Conservation (phyloP, 2,113 vertebrate species). For the Corynorhinus townsendii region DNA sequence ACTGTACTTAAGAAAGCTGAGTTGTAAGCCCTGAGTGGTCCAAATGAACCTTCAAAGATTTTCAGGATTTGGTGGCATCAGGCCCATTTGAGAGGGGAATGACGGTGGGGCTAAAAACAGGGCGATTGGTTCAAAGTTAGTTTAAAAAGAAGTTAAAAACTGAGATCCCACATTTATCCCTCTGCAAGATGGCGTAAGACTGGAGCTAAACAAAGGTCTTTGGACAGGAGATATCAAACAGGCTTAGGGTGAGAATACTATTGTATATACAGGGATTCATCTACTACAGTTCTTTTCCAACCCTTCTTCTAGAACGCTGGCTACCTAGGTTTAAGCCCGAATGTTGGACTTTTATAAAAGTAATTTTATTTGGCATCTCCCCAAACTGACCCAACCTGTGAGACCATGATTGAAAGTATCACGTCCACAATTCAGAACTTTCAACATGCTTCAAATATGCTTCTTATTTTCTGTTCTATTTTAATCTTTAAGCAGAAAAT, state of each 20-base stretch:
- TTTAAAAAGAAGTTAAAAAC: not conserved
- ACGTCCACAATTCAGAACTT: not conserved
- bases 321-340: not conserved
- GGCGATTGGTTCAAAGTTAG: not conserved
- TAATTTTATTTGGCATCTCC: not conserved
- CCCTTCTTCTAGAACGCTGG: not conserved
- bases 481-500: not conserved
- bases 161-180: not conserved
- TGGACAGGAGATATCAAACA: not conserved
- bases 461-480: not conserved
- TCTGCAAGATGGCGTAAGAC: not conserved
- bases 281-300: not conserved
- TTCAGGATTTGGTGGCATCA: not conserved
- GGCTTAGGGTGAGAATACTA: not conserved
- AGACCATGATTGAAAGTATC: not conserved
- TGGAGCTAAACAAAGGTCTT: not conserved
- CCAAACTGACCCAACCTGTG: not conserved
- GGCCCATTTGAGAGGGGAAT: not conserved
- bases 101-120: not conserved
- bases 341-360: not conserved
- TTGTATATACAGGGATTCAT: not conserved
- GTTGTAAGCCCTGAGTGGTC: not conserved
- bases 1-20: not conserved
- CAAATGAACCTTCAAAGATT: not conserved
- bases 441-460: not conserved